Percentiles rank a stretch among this genome's conserved stretches.
These are phyloP conservation scores for Trialeurodes vaporariorum DNA, from an alignment of 1,140 invertebrate genomes.

Conservation along the genomic window DNA sequence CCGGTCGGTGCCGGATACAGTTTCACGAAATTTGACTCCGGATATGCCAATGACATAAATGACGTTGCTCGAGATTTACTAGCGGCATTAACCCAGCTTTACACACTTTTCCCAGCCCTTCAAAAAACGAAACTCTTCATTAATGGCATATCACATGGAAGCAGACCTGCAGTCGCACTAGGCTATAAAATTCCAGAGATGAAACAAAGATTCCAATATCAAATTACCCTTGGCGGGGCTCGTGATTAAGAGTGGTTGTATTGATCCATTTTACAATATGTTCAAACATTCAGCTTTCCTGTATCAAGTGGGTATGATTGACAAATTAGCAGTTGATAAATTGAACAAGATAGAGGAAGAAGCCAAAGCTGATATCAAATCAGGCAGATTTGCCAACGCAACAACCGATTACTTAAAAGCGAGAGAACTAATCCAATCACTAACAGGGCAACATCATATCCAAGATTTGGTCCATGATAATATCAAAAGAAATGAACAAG, in stretches of 20 bases:
- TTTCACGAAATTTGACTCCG: slow-evolving; percentile 49
- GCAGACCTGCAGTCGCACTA: slow-evolving; percentile 70
- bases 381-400: background rate
- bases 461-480: too few species aligned
- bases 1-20: slow-evolving; percentile 40
- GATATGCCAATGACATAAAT: slow-evolving; percentile 52
- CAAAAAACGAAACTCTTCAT: slow-evolving; percentile 57
- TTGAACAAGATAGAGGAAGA: slow-evolving; percentile 3
- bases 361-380: background rate
- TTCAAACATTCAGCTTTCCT: slow-evolving; percentile 68
- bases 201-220: slow-evolving; percentile 44
- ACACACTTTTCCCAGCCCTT: slow-evolving; percentile 53
- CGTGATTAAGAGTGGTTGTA: slow-evolving; percentile 74
- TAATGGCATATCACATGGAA: slow-evolving; percentile 77
- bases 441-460: too few species aligned
- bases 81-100: slow-evolving; percentile 43
- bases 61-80: slow-evolving; percentile 31
- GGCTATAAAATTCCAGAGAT: slow-evolving; percentile 59
- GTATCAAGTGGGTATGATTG: slow-evolving; percentile 53
- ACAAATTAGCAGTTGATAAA: slow-evolving; percentile 16
- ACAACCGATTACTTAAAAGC: too few species aligned
- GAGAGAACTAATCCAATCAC: too few species aligned
- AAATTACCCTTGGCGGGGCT: slow-evolving; percentile 52
- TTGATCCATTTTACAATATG: slow-evolving; percentile 66
- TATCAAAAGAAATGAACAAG: too few species aligned